Conservation (phyloP, 1,140 invertebrate species). For the Paracyclopina nana region DNA sequence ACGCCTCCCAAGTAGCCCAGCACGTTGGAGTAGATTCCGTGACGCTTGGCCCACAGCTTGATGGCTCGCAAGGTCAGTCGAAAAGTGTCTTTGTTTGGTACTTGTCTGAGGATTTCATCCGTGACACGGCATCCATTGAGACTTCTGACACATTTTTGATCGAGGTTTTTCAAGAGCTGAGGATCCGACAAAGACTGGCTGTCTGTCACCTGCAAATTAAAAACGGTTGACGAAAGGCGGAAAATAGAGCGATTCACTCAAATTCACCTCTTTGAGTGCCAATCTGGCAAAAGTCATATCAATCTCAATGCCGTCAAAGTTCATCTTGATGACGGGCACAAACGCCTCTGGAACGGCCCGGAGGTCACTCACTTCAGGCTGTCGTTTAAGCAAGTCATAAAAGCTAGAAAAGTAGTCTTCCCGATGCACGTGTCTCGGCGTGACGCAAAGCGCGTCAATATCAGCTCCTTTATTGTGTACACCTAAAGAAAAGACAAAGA, state of each 20-base stretch:
- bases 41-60: constrained; percentile 96
- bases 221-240: constrained; percentile 1
- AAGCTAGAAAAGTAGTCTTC: constrained; percentile 88
- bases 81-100: constrained; percentile 89
- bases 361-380: constrained; percentile 20
- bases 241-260: constrained; percentile 31
- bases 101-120: constrained; percentile 85
- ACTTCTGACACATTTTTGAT: constrained; percentile 86
- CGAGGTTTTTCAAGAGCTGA: constrained; percentile 77
- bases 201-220: not conserved
- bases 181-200: constrained; percentile 70
- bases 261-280: constrained; percentile 75
- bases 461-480: constrained; percentile 95
- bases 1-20: constrained; percentile 95
- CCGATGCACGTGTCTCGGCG: constrained; percentile 80
- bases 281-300: constrained; percentile 92
- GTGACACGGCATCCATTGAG: constrained; percentile 96
- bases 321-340: constrained; percentile 98
- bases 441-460: constrained; percentile 96
- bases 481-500: too few relatives aligned
- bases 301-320: constrained; percentile 94
- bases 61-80: constrained; percentile 76
- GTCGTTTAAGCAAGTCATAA: constrained; percentile 48
- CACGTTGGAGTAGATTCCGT: constrained; percentile 95
- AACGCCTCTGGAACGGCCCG: constrained; percentile 92